phyloP scores from a whole-genome alignment of 2,888 invertebrate species.

The Stenotaenia linearis region DNA sequence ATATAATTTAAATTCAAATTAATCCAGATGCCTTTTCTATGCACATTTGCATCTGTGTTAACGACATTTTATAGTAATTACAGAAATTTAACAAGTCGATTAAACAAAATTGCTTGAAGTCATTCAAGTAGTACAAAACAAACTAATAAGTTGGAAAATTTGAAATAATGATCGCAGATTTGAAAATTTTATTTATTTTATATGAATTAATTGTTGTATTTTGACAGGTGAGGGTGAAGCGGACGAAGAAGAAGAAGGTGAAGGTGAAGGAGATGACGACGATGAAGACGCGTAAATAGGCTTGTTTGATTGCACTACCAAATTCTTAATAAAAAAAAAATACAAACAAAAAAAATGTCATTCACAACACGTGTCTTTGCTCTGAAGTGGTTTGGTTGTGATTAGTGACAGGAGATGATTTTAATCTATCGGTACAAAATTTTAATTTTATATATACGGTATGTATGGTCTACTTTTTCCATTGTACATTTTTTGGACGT shows the following conservation, averaged over 20 bases:
- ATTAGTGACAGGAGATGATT: slow-evolving; percentile 32
- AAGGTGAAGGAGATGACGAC: slow-evolving; percentile 37
- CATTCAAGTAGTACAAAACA: no score
- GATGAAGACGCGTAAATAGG: slow-evolving; percentile 37
- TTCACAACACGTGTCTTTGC: slow-evolving; percentile 35
- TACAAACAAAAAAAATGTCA: slow-evolving; percentile 30
- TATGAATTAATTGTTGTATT: not conserved
- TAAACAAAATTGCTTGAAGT: no score
- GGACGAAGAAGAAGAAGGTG: slow-evolving; percentile 37
- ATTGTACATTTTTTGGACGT: slow-evolving; percentile 10
- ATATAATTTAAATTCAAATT: no score
- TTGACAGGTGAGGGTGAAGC: slow-evolving; percentile 36
- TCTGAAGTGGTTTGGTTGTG: slow-evolving; percentile 34
- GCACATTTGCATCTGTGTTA: no score
- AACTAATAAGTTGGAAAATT: not conserved
- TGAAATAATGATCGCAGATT: not conserved
- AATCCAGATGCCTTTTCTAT: no score
- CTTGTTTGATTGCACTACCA: slow-evolving; percentile 27
- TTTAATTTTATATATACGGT: not conserved
- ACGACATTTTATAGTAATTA: no score
- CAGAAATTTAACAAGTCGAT: no score
- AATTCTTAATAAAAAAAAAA: slow-evolving; percentile 27
- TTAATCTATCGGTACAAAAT: not conserved
- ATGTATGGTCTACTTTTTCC: not conserved
- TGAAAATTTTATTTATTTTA: not conserved